phyloP scores from a whole-genome alignment of 2,888 invertebrate species.

The Protonemura montana region DNA sequence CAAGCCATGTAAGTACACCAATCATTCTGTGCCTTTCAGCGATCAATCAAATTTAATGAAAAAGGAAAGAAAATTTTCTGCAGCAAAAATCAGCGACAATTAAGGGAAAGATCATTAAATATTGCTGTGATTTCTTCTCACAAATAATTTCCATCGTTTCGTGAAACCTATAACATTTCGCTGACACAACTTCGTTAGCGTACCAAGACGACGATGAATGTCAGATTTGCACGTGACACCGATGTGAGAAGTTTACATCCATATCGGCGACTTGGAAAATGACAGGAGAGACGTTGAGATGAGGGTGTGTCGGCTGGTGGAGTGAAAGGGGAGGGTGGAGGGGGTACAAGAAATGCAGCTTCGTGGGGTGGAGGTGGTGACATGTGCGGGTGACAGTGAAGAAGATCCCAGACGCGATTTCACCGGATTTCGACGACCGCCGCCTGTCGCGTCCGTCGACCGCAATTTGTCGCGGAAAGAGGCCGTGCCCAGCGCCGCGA shows the following conservation, averaged over 20 bases:
- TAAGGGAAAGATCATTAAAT: neutral
- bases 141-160: neutral
- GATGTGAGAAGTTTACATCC: neutral
- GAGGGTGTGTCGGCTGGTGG: neutral
- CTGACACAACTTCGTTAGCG: neutral
- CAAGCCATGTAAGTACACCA: neutral
- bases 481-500: neutral
- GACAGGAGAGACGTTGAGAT: neutral
- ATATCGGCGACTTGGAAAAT: neutral
- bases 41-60: neutral
- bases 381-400: conserved; percentile 45
- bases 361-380: conserved; percentile 39
- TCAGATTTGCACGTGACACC: neutral
- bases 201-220: neutral
- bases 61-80: neutral
- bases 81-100: conserved; percentile 1
- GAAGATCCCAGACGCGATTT: conserved; percentile 32
- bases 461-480: conserved; percentile 45
- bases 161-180: neutral
- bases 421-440: conserved; percentile 34
- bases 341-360: neutral
- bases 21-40: neutral
- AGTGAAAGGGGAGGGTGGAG: neutral
- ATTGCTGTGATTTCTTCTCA: no score
- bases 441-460: conserved; percentile 43